Evolutionary conservation across 2,797 vertebrate species (phyloP).

Genomic region (Pangasius krempfi): DNA sequence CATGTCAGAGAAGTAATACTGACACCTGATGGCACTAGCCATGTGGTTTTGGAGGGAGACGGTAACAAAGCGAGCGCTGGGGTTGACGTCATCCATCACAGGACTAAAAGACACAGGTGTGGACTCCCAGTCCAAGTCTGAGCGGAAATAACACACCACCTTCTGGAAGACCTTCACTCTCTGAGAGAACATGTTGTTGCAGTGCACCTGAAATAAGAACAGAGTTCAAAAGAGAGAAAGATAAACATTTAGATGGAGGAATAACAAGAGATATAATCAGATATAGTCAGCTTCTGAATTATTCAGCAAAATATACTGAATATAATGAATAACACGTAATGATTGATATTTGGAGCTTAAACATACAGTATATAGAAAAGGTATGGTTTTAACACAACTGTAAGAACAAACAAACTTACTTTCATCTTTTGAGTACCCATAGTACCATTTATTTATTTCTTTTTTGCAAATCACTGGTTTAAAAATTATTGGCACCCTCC

Average conservation of each 20-base stretch:
- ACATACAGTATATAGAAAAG: background rate
- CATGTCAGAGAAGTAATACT: constrained; percentile 91
- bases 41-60: constrained; percentile 91
- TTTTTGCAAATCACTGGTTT: background rate
- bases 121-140: constrained; percentile 90
- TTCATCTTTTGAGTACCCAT: background rate
- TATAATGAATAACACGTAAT: background rate
- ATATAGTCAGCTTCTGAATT: background rate
- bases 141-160: constrained; percentile 91
- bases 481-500: background rate
- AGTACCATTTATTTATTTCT: background rate
- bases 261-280: background rate
- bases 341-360: background rate
- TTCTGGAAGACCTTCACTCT: constrained; percentile 91
- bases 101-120: constrained; percentile 80
- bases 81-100: constrained; percentile 85
- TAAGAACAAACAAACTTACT: background rate
- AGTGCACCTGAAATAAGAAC: constrained; percentile 83
- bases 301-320: background rate
- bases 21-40: constrained; percentile 95
- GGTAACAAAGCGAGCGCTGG: constrained; percentile 89
- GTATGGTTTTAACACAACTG: background rate
- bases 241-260: background rate
- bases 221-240: background rate
- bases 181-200: constrained; percentile 93